Percentiles rank a stretch among this genome's conserved stretches.
These are phyloP conservation scores for Paedocypris sp. DNA, from an alignment of 2,113 vertebrate genomes.

Conservation along the genomic window DNA sequence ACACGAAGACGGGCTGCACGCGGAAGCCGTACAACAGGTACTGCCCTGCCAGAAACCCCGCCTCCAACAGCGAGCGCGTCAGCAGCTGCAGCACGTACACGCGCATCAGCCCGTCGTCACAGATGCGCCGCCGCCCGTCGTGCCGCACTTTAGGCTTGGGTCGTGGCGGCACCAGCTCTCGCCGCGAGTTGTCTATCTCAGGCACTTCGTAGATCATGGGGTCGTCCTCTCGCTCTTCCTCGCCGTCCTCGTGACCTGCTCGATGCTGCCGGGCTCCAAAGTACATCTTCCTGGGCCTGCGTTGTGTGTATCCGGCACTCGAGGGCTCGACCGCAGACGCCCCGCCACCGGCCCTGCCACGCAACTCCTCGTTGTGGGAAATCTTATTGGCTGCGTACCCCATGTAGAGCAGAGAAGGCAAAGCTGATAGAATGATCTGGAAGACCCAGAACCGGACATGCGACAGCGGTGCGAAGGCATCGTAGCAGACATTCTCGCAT, in stretches of 20 bases:
- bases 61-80: constrained; percentile 75
- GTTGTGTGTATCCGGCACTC: constrained; percentile 57
- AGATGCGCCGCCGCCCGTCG: constrained; percentile 78
- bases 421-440: constrained; percentile 90
- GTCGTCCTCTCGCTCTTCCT: constrained; percentile 88
- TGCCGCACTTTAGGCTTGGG: constrained; percentile 66
- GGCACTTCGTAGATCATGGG: constrained; percentile 96
- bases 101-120: constrained; percentile 84
- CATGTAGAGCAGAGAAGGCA: constrained; percentile 89
- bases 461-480: constrained; percentile 88
- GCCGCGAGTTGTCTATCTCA: constrained; percentile 73
- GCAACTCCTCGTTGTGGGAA: constrained; percentile 73
- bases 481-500: constrained; percentile 96
- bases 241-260: constrained; percentile 73
- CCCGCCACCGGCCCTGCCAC: constrained; percentile 45
- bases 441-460: constrained; percentile 98
- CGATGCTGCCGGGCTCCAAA: constrained; percentile 76
- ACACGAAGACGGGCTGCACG: constrained; percentile 76
- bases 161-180: constrained; percentile 60
- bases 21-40: constrained; percentile 92
- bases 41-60: constrained; percentile 85
- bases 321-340: constrained; percentile 7
- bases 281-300: constrained; percentile 70
- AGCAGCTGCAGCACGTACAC: constrained; percentile 91
- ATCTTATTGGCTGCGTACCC: constrained; percentile 94